These are phyloP conservation scores for Prosopocoilus inquinatus DNA, from an alignment of 2,888 invertebrate species.

Conservation along the genomic window DNA sequence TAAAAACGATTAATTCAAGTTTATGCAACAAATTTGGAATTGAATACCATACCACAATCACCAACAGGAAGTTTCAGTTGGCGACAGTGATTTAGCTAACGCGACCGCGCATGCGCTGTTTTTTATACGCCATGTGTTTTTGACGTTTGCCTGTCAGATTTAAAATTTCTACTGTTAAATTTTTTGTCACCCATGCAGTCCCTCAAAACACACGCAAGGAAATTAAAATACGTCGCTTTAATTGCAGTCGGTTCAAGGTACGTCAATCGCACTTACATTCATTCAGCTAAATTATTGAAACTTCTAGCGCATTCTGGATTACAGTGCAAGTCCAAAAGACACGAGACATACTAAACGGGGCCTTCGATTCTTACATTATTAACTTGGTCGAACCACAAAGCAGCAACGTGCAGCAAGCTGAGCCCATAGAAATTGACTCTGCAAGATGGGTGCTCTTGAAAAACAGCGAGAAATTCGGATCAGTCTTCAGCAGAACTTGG, in stretches of 20 bases:
- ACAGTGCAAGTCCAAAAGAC: conserved; percentile 42
- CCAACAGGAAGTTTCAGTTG: background rate
- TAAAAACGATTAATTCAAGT: too few relatives aligned
- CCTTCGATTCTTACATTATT: conserved; percentile 44
- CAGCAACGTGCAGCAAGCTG: conserved; percentile 14
- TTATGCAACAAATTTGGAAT: too few relatives aligned
- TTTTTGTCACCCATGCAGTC: conserved; percentile 17
- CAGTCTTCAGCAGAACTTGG: conserved; percentile 29
- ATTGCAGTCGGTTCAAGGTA: conserved; percentile 13
- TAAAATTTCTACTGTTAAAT: background rate
- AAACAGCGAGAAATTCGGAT: conserved; percentile 13
- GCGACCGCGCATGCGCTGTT: conserved; percentile 8
- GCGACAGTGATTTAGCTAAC: conserved; percentile 1
- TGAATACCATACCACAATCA: too few relatives aligned
- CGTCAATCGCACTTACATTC: background rate
- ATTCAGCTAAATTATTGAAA: background rate
- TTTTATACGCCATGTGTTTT: conserved; percentile 14
- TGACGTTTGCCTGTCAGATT: conserved; percentile 17
- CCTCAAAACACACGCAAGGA: conserved; percentile 14
- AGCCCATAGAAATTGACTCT: conserved; percentile 11
- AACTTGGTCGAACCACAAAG: conserved; percentile 36
- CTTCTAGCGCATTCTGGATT: conserved; percentile 34
- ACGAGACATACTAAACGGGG: conserved; percentile 38
- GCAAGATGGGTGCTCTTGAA: conserved; percentile 18
- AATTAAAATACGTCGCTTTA: conserved; percentile 13